Evolutionary conservation across 2,113 vertebrate genomes (phyloP), one percentile per base, ranked within the genome.

Genomic region (Catharus fuscescens): DNA sequence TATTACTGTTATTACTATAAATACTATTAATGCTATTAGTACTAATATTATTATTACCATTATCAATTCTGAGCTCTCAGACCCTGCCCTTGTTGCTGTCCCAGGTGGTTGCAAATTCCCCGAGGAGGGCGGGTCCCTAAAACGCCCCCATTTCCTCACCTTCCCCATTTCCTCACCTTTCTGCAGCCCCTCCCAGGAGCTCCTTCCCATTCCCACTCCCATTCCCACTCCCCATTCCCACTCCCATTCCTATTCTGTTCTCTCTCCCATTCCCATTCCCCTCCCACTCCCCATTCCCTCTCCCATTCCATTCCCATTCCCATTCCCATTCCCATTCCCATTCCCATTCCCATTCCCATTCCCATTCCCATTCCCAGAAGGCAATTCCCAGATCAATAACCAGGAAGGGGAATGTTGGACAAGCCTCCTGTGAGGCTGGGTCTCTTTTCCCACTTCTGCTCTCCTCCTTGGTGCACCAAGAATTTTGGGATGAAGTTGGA

Each of bases 141-240:
- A 2, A 9, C 0, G 4, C 4, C 59, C 5, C 14, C n/a, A n/a
- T n/a, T n/a, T n/a, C 34, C 5, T 10, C 7, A 8, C 18, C 6
- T 0, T 3, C 24, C 10, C 40, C 45, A 25, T 8, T 5, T 0
- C 17, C 24, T 6, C 5, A 3, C 12, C 36, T 10, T 10, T 1
- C 26, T 24, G 36, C 82, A 57, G 73, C 53, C 45, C 32, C 67
- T 19, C 9, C 5, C 12, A 5, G 34, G 10, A 19, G 10, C 9
- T 7, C 7, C 34, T 36, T 36, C 34, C 34, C 34, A 36, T 36
- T 36, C 34, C 34, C 34, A 34, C 34, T 34, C 34, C 34, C 34
- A 34, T 34, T 34, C 34, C 34, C 34, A 34, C 34, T 34, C 34
- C 34, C 34, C 8, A 34, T 34, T 34, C 34, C 34, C 34, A 34